phyloP scores from a whole-genome alignment of 1,140 invertebrate species.

The Aphelenchoides avenae region DNA sequence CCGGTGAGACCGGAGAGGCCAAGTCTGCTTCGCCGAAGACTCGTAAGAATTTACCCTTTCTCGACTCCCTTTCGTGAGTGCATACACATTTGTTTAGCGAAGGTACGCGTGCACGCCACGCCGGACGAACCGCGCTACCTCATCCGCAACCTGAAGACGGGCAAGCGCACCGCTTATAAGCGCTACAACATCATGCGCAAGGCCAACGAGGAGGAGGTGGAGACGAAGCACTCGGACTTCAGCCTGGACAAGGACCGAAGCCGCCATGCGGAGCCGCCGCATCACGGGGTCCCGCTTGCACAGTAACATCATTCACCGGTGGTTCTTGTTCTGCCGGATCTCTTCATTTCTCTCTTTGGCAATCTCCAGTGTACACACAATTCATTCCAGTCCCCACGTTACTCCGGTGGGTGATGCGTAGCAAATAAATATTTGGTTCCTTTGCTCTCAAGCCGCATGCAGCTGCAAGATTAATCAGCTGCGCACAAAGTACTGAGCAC shows the following conservation, averaged over 20 bases:
- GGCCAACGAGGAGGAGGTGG: constrained; percentile 1
- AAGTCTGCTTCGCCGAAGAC: constrained; percentile 1
- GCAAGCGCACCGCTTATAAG: constrained; percentile 8
- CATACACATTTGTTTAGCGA: not conserved
- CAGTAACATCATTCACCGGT: no score
- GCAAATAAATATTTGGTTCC: no score
- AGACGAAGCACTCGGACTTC: constrained; percentile 4
- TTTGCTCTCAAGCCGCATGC: no score
- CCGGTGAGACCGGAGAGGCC: not conserved
- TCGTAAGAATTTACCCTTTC: not conserved
- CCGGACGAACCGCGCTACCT: constrained; percentile 6
- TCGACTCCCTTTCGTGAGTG: not conserved
- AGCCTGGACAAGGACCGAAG: constrained; percentile 4
- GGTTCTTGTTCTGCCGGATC: no score
- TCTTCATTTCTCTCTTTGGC: no score
- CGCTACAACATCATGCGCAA: constrained; percentile 12
- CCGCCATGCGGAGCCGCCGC: constrained; percentile 7
- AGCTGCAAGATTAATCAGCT: no score
- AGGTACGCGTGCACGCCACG: constrained; percentile 1
- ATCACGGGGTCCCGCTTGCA: constrained; percentile 4
- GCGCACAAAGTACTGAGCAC: no score
- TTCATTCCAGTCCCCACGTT: no score
- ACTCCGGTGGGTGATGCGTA: no score
- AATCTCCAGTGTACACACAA: no score
- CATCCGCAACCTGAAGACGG: constrained; percentile 7